These are phyloP conservation scores for Cyprichromis sp. DNA, from an alignment of 2,113 vertebrate species.

Conservation along the genomic window DNA sequence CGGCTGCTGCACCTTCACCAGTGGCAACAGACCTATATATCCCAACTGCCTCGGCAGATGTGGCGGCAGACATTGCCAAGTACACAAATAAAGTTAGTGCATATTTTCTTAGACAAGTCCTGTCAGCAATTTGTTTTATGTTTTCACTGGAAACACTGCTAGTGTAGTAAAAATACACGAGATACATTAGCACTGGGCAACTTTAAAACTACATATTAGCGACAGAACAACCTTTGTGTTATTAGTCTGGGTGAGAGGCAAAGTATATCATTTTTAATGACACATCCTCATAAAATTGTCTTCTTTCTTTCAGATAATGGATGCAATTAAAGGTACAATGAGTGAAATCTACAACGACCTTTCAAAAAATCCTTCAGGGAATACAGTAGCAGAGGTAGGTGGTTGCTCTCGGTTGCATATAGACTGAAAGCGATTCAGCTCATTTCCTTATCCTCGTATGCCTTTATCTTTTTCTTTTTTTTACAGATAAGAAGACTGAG, in stretches of 20 bases:
- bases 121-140: background rate
- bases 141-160: background rate
- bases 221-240: background rate
- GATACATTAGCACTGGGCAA: background rate
- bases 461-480: background rate
- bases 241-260: background rate
- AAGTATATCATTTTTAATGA: background rate
- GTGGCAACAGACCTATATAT: slow-evolving; percentile 79
- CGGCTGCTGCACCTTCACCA: slow-evolving; percentile 74
- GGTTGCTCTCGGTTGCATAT: background rate
- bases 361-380: slow-evolving; percentile 93
- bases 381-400: slow-evolving; percentile 92
- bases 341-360: slow-evolving; percentile 98
- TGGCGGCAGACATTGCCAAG: slow-evolving; percentile 95
- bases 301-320: slow-evolving; percentile 85
- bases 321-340: slow-evolving; percentile 98
- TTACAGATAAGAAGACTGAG: slow-evolving; percentile 87
- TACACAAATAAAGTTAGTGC: slow-evolving; percentile 92
- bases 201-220: background rate
- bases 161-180: background rate
- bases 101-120: background rate
- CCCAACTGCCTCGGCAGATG: slow-evolving; percentile 90
- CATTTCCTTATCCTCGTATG: background rate
- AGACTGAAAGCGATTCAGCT: background rate
- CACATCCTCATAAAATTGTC: background rate